Percentiles rank a stretch among this genome's conserved stretches.
These are phyloP conservation scores for Xestobium rufovillosum DNA, from an alignment of 2,888 invertebrate genomes.

Conservation along the genomic window DNA sequence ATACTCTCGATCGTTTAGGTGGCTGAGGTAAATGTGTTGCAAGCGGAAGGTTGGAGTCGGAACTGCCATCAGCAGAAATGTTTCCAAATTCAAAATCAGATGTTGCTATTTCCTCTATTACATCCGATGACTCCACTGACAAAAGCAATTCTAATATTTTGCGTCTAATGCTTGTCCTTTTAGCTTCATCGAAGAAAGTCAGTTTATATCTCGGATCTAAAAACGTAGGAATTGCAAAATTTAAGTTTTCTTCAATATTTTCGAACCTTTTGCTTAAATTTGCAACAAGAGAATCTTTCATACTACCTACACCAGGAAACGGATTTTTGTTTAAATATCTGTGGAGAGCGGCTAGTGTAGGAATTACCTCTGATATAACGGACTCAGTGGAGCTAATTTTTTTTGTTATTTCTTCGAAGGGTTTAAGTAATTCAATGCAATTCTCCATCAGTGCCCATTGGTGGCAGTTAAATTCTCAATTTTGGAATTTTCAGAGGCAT, in stretches of 20 bases:
- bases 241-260: not conserved
- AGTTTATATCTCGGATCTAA: constrained; percentile 2
- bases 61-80: not conserved
- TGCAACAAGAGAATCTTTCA: not conserved
- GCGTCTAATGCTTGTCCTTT: not conserved
- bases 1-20: not conserved
- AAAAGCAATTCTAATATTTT: not conserved
- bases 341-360: not conserved
- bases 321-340: constrained; percentile 5
- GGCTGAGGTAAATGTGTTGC: not conserved
- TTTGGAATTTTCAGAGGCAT: not conserved
- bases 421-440: constrained; percentile 12
- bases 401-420: constrained; percentile 16
- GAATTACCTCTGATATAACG: constrained; percentile 7
- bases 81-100: too few species aligned
- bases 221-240: constrained; percentile 1
- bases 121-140: not conserved
- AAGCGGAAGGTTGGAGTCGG: not conserved
- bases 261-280: not conserved
- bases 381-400: constrained; percentile 1
- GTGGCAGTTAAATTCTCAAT: not conserved
- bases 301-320: not conserved
- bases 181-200: not conserved
- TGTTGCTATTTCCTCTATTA: not conserved
- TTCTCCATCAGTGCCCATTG: constrained; percentile 2